Base-by-base conservation (phyloP, 2,888 invertebrate species). In the Dicycla oo region DNA sequence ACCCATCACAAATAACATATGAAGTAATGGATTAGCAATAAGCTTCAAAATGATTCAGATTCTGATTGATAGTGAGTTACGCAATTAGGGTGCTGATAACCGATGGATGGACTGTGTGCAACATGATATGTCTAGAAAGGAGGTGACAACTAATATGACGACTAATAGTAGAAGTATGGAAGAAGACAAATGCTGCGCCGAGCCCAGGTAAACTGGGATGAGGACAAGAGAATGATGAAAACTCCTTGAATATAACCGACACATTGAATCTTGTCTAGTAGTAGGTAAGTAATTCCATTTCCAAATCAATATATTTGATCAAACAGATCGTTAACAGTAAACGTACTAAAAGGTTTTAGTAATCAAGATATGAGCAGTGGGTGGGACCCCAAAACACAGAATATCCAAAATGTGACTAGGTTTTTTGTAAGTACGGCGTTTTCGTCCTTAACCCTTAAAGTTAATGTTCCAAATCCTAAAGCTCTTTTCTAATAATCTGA, bases 341-440 rank as follows among this genome's bases (percentile, higher is more conserved):
- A 34, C 53, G 26, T 45, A 75, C 62, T 69, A 58, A 72, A 63
- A 77, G 68, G 65, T 61, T 57, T 61, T 57, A 60, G 57, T 53
- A 79, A 82, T 82, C 82, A 80, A 78, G 78, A 82, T 72, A 68
- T 49, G 57, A 70, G 26, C 30, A 34, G 13, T 8, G 61, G 26
- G 56, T n/a, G n/a, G 51, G 58, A 65, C 18, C 40, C 40, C 47
- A 23, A 61, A 66, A 60, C 38, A 60, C 34, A 53, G 62, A 57
- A 69, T 63, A 74, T 45, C 56, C 58, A 63, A 80, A 69, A 62
- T 62, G 62, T 15, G 26, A 38, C 54, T 34, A 30, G 10, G 18
- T 57, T 53, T 58, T 34, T 30, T 6, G 20, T 38, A 8, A 6
- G 6, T 34, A 65, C 0, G 62, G 54, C 5, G 71, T 67, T 73